A percentile compares a stretch with the other conserved stretches of the same genome.
These are phyloP conservation scores for Probosciger aterrimus DNA, from an alignment of 2,113 vertebrate species.

Conservation along the genomic window DNA sequence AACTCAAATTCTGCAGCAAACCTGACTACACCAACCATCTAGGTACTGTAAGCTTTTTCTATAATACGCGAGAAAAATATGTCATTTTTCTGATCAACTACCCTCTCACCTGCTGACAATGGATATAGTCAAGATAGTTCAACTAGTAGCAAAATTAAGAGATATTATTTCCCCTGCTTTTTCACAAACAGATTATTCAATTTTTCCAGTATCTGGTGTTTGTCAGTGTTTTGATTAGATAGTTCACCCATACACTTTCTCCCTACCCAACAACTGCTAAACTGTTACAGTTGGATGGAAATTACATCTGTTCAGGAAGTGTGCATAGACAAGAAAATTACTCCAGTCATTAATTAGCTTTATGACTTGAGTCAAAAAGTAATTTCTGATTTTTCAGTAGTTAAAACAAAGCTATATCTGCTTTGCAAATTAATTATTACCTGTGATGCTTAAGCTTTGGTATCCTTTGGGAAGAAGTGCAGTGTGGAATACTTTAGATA, in stretches of 20 bases:
- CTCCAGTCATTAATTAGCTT: conserved; percentile 44
- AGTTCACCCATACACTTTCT: neutral
- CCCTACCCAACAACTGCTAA: conserved; percentile 29
- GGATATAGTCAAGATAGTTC: neutral
- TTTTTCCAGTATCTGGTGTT: neutral
- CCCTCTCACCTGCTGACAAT: neutral
- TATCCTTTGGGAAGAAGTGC: neutral
- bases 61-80: neutral
- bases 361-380: neutral
- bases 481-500: neutral
- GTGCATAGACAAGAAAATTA: conserved; percentile 16
- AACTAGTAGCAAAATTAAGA: neutral
- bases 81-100: neutral
- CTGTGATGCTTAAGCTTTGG: neutral
- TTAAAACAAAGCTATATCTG: conserved; percentile 12
- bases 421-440: neutral
- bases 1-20: neutral
- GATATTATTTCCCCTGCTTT: neutral
- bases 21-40: neutral
- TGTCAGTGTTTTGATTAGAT: conserved; percentile 2
- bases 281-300: conserved; percentile 9
- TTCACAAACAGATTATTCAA: neutral
- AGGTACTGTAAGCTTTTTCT: neutral
- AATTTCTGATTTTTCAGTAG: conserved; percentile 6
- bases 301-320: conserved; percentile 15